A percentile compares a stretch with the other conserved stretches of the same genome.
Evolutionary conservation across 2,888 invertebrate genomes (phyloP).

Genomic region (Prostheceraeus crozeri): DNA sequence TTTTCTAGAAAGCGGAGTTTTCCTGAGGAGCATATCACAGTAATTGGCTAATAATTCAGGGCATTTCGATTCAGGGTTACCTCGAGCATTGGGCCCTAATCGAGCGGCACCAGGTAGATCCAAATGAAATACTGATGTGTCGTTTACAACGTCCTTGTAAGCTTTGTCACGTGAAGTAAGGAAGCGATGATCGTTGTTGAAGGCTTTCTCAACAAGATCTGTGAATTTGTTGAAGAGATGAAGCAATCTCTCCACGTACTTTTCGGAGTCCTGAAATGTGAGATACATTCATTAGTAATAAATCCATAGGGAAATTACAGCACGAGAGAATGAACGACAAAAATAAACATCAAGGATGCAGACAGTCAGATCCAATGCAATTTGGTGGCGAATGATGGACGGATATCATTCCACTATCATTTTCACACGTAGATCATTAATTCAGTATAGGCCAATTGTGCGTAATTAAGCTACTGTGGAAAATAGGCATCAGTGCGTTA

Average conservation of each 20-base stretch:
- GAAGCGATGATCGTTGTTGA: constrained; percentile 90
- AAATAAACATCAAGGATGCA: too few relatives aligned
- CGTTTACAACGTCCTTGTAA: constrained; percentile 92
- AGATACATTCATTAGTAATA: too few relatives aligned
- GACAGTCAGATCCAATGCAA: too few relatives aligned
- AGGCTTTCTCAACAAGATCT: constrained; percentile 80
- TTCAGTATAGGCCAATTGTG: too few relatives aligned
- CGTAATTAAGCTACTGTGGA: too few relatives aligned
- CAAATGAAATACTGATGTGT: constrained; percentile 73
- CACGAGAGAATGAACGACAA: constrained; percentile 18
- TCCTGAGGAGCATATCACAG: constrained; percentile 95
- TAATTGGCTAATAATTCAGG: constrained; percentile 97
- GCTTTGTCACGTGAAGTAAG: constrained; percentile 94
- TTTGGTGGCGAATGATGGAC: too few relatives aligned
- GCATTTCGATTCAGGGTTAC: constrained; percentile 80
- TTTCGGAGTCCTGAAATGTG: constrained; percentile 79
- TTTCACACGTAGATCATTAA: too few relatives aligned
- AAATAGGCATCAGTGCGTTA: too few relatives aligned
- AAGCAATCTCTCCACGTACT: constrained; percentile 87
- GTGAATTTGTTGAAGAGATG: constrained; percentile 87
- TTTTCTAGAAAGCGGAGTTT: constrained; percentile 88
- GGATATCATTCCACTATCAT: too few relatives aligned
- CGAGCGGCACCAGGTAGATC: constrained; percentile 58
- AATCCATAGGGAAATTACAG: constrained; percentile 14
- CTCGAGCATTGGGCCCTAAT: too few relatives aligned